Conservation (phyloP, 2,888 invertebrate genomes). For the Volucella inflata region DNA sequence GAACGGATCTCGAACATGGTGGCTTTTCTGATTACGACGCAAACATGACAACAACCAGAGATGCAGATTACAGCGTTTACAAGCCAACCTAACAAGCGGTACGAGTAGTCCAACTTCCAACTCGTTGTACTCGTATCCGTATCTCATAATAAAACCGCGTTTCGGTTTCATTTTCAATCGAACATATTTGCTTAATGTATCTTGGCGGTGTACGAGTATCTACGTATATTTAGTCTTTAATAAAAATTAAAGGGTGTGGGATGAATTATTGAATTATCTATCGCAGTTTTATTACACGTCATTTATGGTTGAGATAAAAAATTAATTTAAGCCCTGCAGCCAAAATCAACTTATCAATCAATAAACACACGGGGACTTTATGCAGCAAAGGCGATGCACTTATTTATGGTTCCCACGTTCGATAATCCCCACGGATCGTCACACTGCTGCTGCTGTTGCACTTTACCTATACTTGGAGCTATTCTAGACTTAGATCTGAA, state of each 20-base stretch:
- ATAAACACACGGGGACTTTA: conserved; percentile 52
- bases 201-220: conserved; percentile 1
- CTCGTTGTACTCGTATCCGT: not conserved
- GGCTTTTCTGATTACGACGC: not conserved
- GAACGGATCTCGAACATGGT: conserved; percentile 31
- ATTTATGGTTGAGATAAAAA: conserved; percentile 51
- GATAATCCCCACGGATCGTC: conserved; percentile 14
- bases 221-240: conserved; percentile 19
- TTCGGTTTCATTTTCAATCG: conserved; percentile 47
- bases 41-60: conserved; percentile 59
- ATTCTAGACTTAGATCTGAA: not conserved
- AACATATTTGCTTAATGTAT: conserved; percentile 43
- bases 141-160: conserved; percentile 38
- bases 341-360: conserved; percentile 68
- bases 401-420: conserved; percentile 72
- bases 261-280: conserved; percentile 58
- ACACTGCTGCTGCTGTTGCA: conserved; percentile 8
- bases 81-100: conserved; percentile 3
- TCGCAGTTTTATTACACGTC: conserved; percentile 67
- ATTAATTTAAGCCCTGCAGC: conserved; percentile 23
- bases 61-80: conserved; percentile 41
- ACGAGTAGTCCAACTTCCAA: conserved; percentile 8
- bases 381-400: not conserved
- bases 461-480: conserved; percentile 1
- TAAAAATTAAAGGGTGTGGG: conserved; percentile 46